Evolutionary conservation across 35 echinoderm and acorn worm genomes (phyloP), one percentile per base, ranked within the genome.

Genomic region (Ptychodera flava): DNA sequence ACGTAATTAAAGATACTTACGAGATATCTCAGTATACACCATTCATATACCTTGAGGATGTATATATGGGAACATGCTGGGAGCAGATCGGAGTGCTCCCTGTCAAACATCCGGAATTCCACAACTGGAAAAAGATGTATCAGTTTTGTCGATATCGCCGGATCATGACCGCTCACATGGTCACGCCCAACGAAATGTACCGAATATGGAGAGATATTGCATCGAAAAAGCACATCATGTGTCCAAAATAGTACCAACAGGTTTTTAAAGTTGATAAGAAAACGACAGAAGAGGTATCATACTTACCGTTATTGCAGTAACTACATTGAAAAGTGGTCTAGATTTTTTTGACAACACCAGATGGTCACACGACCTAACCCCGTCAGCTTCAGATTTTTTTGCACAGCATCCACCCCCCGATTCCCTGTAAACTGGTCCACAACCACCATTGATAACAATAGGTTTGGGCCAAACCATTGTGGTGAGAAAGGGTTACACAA

Each of bases 111-210:
- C 52, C 78, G 35, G 92, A 90, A 35, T 99, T 99, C 82, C 85
- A 99, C 80, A 99, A 99, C 77, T 99, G 96, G 96, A 86, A 90
- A 45, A 99, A 92, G 35, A 32, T 81, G 1, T 99, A 99, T 76
- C 91, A 90, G n/a, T 92, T 91, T 33, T 99, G 96, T 64, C 92
- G 89, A 28, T 99, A 79, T 77, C 91, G 89, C 36, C 78, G 89
- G 36, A 92, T 99, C 28, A 89, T 99, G 1, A 94, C 96, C 30
- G 91, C 96, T 53, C 96, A 99, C 79, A 99, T 99, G 96, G 96
- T 99, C 1, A 86, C 87, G 35, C 90, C 93, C 0, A 90, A 88
- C 1, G 90, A 99, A 86, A 99, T 99, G 96, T 31, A 87, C 28
- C 36, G 96, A 80, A 92, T 94, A 81, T 99, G 96, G 96, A 88